Evolutionary conservation across 1,140 invertebrate species (phyloP), one percentile per base, ranked within the genome.

Genomic region (Trachymyrmex septentrionalis): DNA sequence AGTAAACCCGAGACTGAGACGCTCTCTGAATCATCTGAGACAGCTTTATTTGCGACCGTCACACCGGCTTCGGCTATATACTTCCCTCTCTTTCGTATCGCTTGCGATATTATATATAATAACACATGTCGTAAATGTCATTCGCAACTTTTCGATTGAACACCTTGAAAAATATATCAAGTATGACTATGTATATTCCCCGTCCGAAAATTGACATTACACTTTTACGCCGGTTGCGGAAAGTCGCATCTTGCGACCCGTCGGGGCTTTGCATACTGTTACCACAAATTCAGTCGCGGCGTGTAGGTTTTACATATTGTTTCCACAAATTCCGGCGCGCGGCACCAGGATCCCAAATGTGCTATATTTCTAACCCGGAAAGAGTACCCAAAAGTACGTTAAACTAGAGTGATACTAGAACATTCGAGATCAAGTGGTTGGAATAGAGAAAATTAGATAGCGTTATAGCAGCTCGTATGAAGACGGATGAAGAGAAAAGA

Each of bases 21-120:
- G 63, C 53, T 38, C 16, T 21, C 75, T 87, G 66, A 77, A 80
- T 87, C 73, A 89, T 59, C 48, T 12, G 10, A 34, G 53, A 77
- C 71, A 64, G 44, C 67, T 86, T 88, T 82, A 76, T 88, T 89
- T 50, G 77, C 48, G 76, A 88, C 27, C 77, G 12, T 59, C 64
- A 50, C 55, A 50, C 57, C 64, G 27, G 38, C 80, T 84, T 84
- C 55, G 53, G 44, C 24, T 61, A 61, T 63, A 75, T 50, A 73
- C 38, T 6, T 19, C 24, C 3, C 14, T 6, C 38, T 30, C 24
- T 61, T 24, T 34, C 38, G 67, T 44, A 72, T 75, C 77, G 44
- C 44, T 50, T 44, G 0, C 69, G 27, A 84, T 84, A 7, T 38
- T 38, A 38, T 38, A 84, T 84, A 84, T 84, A 75, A 84, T 84